Evolutionary conservation across 2,888 invertebrate species (phyloP).

Genomic region (Rotaria magnacalcarata): DNA sequence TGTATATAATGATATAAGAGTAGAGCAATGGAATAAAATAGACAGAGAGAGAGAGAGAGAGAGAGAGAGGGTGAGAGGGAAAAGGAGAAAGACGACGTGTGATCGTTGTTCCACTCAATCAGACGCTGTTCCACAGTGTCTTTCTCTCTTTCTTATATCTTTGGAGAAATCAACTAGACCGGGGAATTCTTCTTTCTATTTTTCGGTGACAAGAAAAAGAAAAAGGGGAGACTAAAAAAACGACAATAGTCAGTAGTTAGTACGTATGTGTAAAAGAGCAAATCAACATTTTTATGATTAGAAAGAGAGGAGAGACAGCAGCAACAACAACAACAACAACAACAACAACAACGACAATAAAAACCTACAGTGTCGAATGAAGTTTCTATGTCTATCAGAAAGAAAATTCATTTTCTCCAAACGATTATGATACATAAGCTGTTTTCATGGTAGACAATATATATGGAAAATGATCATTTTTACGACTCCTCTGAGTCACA

Average conservation of each 20-base stretch:
- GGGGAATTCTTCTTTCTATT: not conserved
- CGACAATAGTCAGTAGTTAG: not conserved
- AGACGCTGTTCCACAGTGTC: not conserved
- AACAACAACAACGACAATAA: not conserved
- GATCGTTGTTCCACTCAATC: constrained; percentile 26
- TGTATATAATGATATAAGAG: not conserved
- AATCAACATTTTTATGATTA: constrained; percentile 26
- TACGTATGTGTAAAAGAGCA: constrained; percentile 11
- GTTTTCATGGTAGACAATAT: not conserved
- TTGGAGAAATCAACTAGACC: not conserved
- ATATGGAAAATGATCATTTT: constrained; percentile 25
- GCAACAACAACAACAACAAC: too few species aligned
- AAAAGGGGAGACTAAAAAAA: not conserved
- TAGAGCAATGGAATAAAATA: not conserved
- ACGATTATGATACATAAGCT: constrained; percentile 3
- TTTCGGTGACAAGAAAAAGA: not conserved
- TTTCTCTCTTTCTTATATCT: constrained; percentile 2
- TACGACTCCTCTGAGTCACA: constrained; percentile 32
- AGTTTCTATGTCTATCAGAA: not conserved
- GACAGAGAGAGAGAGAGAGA: not conserved
- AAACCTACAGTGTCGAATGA: not conserved
- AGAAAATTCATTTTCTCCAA: not conserved
- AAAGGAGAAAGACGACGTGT: not conserved
- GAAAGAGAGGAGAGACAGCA: not conserved
- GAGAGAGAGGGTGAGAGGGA: not conserved